phyloP scores from a whole-genome alignment of 2,797 vertebrate genomes.

The Pangasius sanitwongsei region DNA sequence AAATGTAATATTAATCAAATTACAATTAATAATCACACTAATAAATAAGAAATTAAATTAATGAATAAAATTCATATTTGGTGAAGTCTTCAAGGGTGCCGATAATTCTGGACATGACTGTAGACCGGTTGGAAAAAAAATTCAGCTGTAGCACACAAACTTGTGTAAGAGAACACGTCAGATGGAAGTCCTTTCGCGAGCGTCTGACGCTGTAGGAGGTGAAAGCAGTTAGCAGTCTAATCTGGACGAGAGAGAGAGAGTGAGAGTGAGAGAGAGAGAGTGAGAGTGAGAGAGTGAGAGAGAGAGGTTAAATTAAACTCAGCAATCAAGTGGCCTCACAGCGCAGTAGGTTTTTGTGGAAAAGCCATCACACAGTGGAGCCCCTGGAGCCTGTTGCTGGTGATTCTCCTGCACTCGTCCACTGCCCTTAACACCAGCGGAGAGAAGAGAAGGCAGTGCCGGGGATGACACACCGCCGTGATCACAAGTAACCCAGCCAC shows the following conservation, averaged over 20 bases:
- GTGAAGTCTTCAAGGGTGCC: background rate
- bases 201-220: background rate
- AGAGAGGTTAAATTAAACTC: slow-evolving; percentile 6
- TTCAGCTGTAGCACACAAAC: background rate
- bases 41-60: background rate
- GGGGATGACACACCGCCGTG: slow-evolving; percentile 45
- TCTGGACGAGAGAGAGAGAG: background rate
- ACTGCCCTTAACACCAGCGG: slow-evolving; percentile 34
- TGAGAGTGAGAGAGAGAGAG: background rate
- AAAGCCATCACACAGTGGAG: slow-evolving; percentile 62
- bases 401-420: slow-evolving; percentile 8
- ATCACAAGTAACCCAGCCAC: slow-evolving; percentile 36
- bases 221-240: background rate
- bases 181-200: background rate
- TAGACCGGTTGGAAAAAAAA: background rate
- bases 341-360: background rate
- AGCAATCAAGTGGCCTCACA: background rate
- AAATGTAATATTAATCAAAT: background rate
- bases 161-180: background rate
- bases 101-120: background rate
- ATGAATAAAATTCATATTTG: background rate
- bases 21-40: background rate
- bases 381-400: slow-evolving; percentile 27
- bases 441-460: background rate
- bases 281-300: slow-evolving; percentile 47